Evolutionary conservation across 2,888 invertebrate genomes (phyloP).

Genomic region (Parnassius orleans): DNA sequence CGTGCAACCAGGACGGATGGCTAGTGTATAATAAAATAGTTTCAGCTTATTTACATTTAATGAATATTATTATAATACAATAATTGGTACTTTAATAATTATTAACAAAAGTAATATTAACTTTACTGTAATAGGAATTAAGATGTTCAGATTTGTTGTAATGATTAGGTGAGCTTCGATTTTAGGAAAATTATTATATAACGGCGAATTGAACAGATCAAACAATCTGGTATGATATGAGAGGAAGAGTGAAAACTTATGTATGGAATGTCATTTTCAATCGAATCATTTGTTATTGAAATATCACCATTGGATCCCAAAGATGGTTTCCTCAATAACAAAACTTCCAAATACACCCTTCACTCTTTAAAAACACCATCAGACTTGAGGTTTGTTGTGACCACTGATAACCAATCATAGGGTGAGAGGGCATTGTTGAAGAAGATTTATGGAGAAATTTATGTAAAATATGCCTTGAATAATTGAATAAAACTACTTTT

Average conservation of each 20-base stretch:
- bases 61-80: too few relatives aligned
- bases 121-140: too few relatives aligned
- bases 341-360: conserved; percentile 96
- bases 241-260: conserved; percentile 98
- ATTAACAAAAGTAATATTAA: too few relatives aligned
- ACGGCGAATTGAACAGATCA: conserved; percentile 98
- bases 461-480: too few relatives aligned
- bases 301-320: conserved; percentile 96
- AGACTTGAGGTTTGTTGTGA: conserved; percentile 96
- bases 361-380: conserved; percentile 98
- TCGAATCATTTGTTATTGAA: conserved; percentile 97
- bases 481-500: too few relatives aligned
- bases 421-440: conserved; percentile 93
- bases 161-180: too few relatives aligned
- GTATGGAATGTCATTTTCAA: conserved; percentile 98
- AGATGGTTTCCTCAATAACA: conserved; percentile 94
- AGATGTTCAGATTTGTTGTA: too few relatives aligned
- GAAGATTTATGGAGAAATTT: conserved; percentile 94
- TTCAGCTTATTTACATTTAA: too few relatives aligned
- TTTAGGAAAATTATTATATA: conserved; percentile 90
- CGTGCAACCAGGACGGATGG: too few relatives aligned
- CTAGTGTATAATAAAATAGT: too few relatives aligned
- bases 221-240: conserved; percentile 94
- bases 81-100: too few relatives aligned
- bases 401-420: conserved; percentile 92